Percentiles rank a stretch among this genome's conserved stretches.
Evolutionary conservation across 2,797 vertebrate genomes (phyloP).

Genomic region (Morus bassanus): DNA sequence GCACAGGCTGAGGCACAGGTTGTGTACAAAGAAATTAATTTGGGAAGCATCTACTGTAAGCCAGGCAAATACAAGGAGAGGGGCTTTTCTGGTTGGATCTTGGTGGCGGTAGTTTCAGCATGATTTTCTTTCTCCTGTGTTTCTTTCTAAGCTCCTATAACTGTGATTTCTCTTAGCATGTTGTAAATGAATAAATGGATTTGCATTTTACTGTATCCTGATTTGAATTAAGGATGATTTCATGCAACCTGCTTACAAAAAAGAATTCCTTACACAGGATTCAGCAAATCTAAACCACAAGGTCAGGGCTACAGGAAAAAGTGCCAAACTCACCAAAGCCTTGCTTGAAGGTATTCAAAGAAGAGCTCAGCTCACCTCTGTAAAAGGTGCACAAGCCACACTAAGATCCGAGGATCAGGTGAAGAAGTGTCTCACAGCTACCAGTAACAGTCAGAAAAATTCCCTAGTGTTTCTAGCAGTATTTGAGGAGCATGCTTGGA

Average conservation of each 20-base stretch:
- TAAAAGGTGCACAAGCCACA: not conserved
- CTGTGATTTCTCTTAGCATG: not conserved
- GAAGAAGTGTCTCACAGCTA: not conserved
- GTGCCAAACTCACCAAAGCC: not conserved
- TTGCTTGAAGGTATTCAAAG: not conserved
- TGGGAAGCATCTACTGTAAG: not conserved
- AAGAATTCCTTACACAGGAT: not conserved
- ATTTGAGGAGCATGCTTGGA: not conserved
- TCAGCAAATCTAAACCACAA: not conserved
- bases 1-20: not conserved
- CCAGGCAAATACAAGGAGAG: not conserved
- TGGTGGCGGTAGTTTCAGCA: not conserved
- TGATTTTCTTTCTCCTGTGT: not conserved
- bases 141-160: not conserved
- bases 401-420: not conserved
- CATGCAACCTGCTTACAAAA: not conserved
- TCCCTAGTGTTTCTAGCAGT: not conserved
- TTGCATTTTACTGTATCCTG: not conserved
- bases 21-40: not conserved
- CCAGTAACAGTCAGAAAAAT: not conserved
- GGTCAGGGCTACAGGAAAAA: not conserved
- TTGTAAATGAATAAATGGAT: not conserved
- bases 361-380: not conserved
- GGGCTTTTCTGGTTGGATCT: not conserved
- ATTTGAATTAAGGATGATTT: not conserved